Base-by-base conservation (phyloP, 2,888 invertebrate species). In the Slavum lentiscoides region DNA sequence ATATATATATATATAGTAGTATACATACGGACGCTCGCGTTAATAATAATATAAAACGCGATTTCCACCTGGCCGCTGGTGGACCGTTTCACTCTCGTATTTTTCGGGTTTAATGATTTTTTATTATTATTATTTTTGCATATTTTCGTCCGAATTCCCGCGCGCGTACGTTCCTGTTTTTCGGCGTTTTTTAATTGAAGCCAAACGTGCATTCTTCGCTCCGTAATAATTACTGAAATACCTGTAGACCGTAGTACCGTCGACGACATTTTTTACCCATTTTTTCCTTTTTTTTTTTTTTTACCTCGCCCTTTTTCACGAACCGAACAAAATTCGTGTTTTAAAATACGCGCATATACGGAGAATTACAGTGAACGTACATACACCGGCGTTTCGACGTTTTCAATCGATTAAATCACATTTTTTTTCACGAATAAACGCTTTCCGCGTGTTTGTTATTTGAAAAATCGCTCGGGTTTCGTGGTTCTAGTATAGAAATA, bases 81-180 rank as follows among this genome's bases (percentile, higher is more conserved):
- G 30, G 13, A 37, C 30, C 39, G 19, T 58, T 59, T n/a, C 9
- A 19, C 58, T 55, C 66, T 23, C 67, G n/a, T 43, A 17, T 72
- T 67, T 72, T 43, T 21, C 30, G 67, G 49, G 68, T 58, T 68
- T 58, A 67, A 67, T 23, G 75, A 74, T 66, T 75, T 68, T 49
- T 59, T 59, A 19, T 19, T 55, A 6, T 55, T 19, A 5, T 30
- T 59, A 4, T 19, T 55, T 80, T 77, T 64, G 55, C 80, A 80
- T 70, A 70, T 69, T 62, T 69, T 75, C 61, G 72, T 80, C 43
- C 39, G 72, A 80, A 80, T 80, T 80, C 80, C 69, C 53, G n/a
- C 55, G 30, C 30, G 30, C 30, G 30, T 55, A 64, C 58, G 72
- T 72, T 66, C 55, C 2, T 30, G 1, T 59, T 68, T 67, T 68